A percentile compares a stretch with the other conserved stretches of the same genome.
Evolutionary conservation across 2,888 invertebrate genomes (phyloP).

Genomic region (Hesperia comma): DNA sequence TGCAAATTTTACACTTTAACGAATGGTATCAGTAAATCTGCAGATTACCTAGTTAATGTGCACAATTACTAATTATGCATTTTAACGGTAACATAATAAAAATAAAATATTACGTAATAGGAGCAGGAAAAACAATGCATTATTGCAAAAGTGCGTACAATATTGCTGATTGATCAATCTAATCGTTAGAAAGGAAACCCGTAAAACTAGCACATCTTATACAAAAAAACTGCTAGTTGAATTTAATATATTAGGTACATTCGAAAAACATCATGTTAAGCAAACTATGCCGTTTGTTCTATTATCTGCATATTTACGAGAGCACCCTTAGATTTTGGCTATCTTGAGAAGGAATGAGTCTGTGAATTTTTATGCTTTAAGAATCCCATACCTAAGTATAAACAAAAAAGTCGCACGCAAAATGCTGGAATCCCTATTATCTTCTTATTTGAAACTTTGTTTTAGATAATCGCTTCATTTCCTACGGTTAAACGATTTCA

Average conservation of each 20-base stretch:
- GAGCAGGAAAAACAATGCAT: too few relatives aligned
- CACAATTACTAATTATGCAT: too few relatives aligned
- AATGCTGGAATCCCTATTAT: constrained; percentile 11
- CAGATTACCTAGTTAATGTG: too few relatives aligned
- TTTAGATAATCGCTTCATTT: background rate
- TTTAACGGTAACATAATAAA: too few relatives aligned
- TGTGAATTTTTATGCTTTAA: constrained; percentile 21
- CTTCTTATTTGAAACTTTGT: background rate
- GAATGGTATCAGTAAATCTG: too few relatives aligned
- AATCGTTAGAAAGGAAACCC: too few relatives aligned
- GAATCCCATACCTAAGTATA: constrained; percentile 24
- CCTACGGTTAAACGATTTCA: background rate
- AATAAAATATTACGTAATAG: too few relatives aligned
- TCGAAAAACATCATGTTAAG: constrained; percentile 28
- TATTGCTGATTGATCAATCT: background rate
- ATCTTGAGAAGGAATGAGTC: constrained; percentile 26
- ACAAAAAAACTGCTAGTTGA: constrained; percentile 1
- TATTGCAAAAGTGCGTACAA: too few relatives aligned
- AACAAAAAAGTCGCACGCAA: constrained; percentile 8
- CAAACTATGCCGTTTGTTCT: constrained; percentile 22
- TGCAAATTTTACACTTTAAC: too few relatives aligned
- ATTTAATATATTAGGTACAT: constrained; percentile 25
- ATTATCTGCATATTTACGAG: constrained; percentile 32
- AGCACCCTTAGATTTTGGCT: constrained; percentile 6
- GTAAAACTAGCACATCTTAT: background rate